Evolutionary conservation across 2,888 invertebrate genomes (phyloP).

Genomic region (Chrysomela aeneicollis): DNA sequence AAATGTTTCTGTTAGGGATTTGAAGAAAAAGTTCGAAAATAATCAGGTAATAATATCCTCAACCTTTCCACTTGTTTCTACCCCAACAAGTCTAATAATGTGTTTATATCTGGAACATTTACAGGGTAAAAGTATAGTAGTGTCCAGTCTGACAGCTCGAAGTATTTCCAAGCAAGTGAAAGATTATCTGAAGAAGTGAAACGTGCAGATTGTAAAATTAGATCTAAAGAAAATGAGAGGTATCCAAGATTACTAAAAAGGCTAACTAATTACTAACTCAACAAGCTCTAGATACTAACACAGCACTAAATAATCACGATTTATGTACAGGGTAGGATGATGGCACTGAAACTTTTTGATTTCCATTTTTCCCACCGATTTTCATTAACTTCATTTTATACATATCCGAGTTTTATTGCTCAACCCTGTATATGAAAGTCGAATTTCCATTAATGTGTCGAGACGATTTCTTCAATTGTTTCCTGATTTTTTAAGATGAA

Average conservation of each 20-base stretch:
- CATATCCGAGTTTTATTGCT: too few species aligned
- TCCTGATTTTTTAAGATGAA: too few species aligned
- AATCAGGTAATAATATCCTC: constrained; percentile 42
- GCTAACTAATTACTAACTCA: too few species aligned
- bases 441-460: too few species aligned
- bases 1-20: constrained; percentile 50
- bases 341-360: too few species aligned
- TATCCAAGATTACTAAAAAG: neutral
- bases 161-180: constrained; percentile 79
- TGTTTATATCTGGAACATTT: neutral
- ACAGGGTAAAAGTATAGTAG: constrained; percentile 49
- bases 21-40: constrained; percentile 52
- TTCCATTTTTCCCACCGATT: too few species aligned
- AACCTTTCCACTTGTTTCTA: neutral
- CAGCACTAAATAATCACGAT: too few species aligned
- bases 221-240: constrained; percentile 7
- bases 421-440: too few species aligned
- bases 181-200: constrained; percentile 67
- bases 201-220: constrained; percentile 6
- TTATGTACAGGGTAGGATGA: too few species aligned
- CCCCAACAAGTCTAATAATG: neutral
- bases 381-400: too few species aligned
- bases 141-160: constrained; percentile 82
- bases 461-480: too few species aligned
- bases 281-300: too few species aligned